Base-by-base conservation (phyloP, 2,797 vertebrate genomes). In the Platyrinchus mystaceus region DNA sequence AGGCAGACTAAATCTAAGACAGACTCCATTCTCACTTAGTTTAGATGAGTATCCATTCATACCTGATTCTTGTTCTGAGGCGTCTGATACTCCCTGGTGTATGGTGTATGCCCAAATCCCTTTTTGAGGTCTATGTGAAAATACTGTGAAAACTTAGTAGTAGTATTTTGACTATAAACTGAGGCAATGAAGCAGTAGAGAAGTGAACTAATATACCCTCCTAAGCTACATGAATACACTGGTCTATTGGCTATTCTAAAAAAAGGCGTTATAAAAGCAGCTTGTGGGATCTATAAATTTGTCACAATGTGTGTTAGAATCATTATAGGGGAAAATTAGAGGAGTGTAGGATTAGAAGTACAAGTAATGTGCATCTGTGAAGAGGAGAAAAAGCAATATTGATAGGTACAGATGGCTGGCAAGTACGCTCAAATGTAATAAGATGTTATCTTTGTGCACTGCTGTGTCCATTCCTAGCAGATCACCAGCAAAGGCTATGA, bases 381-480 rank as follows among this genome's bases (percentile, higher is more conserved):
- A 82, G 79, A 73, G 67, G 24, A 73, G 44, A 95, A 56, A 92
- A 73, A 84, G 36, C 84, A 77, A 17, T 88, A 55, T 67, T 87
- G 52, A 87, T 68, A 46, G 55, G 58, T 95, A 81, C 87, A 96
- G 94, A 84, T 95, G 94, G 94, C 69, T 88, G 87, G 66, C 86
- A 93, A 93, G 75, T 55, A 71, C 19, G 19, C 66, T 92, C 36
- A 78, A 78, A 93, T 82, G 69, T 87, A 91, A 81, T 93, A 75
- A 94, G 91, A 79, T 86, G 69, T 91, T 94, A 92, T 96, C 91
- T 90, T 74, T 77, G 43, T 66, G 63, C 76, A 55, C 32, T 63
- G 85, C 74, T 86, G 55, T 66, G 87, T 84, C 89, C 83, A 79
- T 81, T 86, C 62, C 69, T 56, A 91, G 49, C 78, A 90, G 79